Evolutionary conservation across 2,113 vertebrate genomes (phyloP), one percentile per base, ranked within the genome.

Genomic region (Sakesphorus luctuosus): DNA sequence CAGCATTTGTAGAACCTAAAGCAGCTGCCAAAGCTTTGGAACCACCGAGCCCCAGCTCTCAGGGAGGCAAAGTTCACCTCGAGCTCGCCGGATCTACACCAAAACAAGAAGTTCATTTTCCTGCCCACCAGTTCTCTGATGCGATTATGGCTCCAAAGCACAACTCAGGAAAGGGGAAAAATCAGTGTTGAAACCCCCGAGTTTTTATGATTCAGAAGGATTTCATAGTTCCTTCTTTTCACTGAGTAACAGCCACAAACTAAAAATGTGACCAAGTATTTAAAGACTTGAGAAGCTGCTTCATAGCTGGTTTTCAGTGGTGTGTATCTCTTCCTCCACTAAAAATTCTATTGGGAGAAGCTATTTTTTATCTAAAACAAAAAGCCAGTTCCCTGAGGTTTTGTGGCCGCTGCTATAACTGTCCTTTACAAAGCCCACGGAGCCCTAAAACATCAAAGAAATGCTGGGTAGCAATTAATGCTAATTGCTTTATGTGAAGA

Each of bases 391-490:
- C 1, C 1, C 1, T 3, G 49, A 58, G 63, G 72, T 44, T 28
- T 6, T 3, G 36, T n/a, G 58, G 21, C 62, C 66, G 40, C 84
- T 91, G 40, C 78, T 18, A 0, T 91, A 90, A 96, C 95, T 91
- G 95, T 93, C 89, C 84, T 63, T 25, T 6, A 11, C 35, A 38
- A 25, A 86, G 67, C 61, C 89, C 28, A 2, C 9, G 6, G 74
- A 84, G 71, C 76, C 78, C 50, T 82, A 77, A 40, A 11, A 84
- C 74, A 58, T 93, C 87, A 82, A 56, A 92, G 89, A 69, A n/a
- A 13, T 26, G 46, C 74, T 20, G 84, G 84, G 33, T 69, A 69
- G 72, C 82, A 96, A 96, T 95, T 96, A 95, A 85, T 75, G 80
- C 68, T 94, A 90, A 94, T 95, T 94, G 93, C 93, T 78, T 44